A percentile compares a stretch with the other conserved stretches of the same genome.
phyloP scores from a whole-genome alignment of 2,113 vertebrate species.

The Gadus chalcogrammus region DNA sequence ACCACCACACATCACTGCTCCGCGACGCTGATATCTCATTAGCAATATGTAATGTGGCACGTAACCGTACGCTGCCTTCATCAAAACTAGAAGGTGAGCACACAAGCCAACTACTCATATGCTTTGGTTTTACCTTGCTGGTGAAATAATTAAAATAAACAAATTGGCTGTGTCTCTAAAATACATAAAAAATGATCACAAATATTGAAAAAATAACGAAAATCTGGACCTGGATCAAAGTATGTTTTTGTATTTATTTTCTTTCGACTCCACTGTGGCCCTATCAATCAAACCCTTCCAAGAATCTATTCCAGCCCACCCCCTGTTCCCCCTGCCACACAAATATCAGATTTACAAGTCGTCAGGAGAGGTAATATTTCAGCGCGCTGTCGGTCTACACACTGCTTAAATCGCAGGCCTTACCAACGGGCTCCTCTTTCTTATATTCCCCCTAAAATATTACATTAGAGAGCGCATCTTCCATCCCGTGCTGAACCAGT shows the following conservation, averaged over 20 bases:
- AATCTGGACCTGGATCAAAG: not conserved
- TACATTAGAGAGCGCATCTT: slow-evolving; percentile 49
- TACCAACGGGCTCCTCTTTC: slow-evolving; percentile 46
- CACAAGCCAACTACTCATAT: too few species aligned
- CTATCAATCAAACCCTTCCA: too few species aligned
- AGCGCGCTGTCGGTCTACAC: slow-evolving; percentile 30
- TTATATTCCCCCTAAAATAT: slow-evolving; percentile 59
- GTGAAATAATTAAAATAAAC: too few species aligned
- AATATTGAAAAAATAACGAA: too few species aligned
- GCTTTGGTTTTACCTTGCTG: too few species aligned
- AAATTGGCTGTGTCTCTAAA: too few species aligned
- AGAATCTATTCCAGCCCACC: slow-evolving; percentile 32
- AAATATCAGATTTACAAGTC: slow-evolving; percentile 58
- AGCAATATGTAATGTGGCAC: too few species aligned
- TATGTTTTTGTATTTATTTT: not conserved
- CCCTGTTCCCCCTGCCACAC: slow-evolving; percentile 40
- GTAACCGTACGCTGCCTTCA: too few species aligned
- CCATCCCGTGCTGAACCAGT: slow-evolving; percentile 7
- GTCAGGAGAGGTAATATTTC: slow-evolving; percentile 47
- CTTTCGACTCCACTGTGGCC: slow-evolving; percentile 13
- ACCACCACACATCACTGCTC: too few species aligned
- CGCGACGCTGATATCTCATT: too few species aligned
- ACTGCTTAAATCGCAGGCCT: slow-evolving; percentile 48
- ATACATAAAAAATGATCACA: too few species aligned
- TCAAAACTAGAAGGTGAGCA: too few species aligned